Evolutionary conservation across 1,140 invertebrate species (phyloP).

Genomic region (Zaprionus ghesquierei): DNA sequence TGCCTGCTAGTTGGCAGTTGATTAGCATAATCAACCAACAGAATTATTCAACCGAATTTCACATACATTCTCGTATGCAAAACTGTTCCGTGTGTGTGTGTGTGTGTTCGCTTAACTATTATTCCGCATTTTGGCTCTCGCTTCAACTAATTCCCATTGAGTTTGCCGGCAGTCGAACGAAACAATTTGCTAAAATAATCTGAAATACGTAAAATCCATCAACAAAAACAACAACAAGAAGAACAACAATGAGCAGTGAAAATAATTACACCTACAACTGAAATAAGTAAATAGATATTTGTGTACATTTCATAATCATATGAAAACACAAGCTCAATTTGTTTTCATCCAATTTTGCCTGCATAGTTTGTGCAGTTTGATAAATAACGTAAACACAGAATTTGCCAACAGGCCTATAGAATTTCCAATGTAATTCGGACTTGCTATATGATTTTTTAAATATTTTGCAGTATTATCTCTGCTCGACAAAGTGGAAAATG

Average conservation of each 20-base stretch:
- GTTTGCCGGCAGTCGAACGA: conserved; percentile 2
- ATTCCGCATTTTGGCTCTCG: conserved; percentile 8
- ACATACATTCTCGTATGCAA: conserved; percentile 11
- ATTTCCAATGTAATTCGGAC: neutral
- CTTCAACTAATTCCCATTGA: conserved; percentile 5
- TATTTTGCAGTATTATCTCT: neutral
- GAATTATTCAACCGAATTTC: conserved; percentile 24
- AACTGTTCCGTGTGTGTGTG: neutral
- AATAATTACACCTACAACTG: conserved; percentile 10
- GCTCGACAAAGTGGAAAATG: neutral
- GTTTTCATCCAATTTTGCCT: conserved; percentile 10
- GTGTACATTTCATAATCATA: conserved; percentile 24
- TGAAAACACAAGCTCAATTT: conserved; percentile 18
- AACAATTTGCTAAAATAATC: conserved; percentile 14
- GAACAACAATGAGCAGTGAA: conserved; percentile 25
- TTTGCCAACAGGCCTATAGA: neutral
- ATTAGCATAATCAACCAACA: conserved; percentile 43
- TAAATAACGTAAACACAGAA: neutral
- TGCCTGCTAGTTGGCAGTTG: conserved; percentile 21
- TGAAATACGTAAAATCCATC: conserved; percentile 16
- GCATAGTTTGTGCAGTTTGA: neutral
- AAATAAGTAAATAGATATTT: conserved; percentile 27
- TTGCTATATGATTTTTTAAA: neutral
- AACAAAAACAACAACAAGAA: too few species aligned
- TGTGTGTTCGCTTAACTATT: neutral